Base-by-base conservation (phyloP, 2,888 invertebrate genomes). In the Chymomyza caudatula region DNA sequence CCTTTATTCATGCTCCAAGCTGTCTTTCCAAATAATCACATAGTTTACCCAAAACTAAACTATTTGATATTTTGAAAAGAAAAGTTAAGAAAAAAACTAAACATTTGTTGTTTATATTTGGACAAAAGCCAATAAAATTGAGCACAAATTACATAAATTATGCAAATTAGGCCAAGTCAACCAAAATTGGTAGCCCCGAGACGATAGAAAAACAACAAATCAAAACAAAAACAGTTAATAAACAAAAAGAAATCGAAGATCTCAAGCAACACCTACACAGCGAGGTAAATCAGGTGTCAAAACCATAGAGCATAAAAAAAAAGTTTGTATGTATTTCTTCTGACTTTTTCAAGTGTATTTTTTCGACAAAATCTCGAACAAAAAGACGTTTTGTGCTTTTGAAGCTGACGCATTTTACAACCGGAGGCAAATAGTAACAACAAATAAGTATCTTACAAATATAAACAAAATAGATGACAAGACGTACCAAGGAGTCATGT, bases 81-180 rank as follows among this genome's bases (percentile, higher is more conserved):
- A 56, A 20, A 42, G 19, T 22, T 2, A 47, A 8, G 25, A 29
- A 19, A 55, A 22, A 22, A 56, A 42, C 20, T 17, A 22, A 56
- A 55, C 37, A 54, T 22, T 11, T 44, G 5, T 22, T 44, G 44
- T 57, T 60, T 72, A 49, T 59, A 19, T 37, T 60, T 60, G n/a
- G 15, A 37, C 37, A 56, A 56, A 63, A 68, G 61, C 54, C 69
- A 73, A 73, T 69, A 73, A 73, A 66, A 69, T 65, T 58, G 63
- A 66, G 25, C 44, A 56, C 53, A 76, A 76, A 71, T 77, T 78
- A 78, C 77, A 76, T 78, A 78, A 78, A 78, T 78, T 78, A 77
- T 77, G 77, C 74, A 77, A 77, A 77, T 78, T 78, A 67, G 77
- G 74, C 74, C 72, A 76, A 74, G 66, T 61, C 71, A 74, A 55